Evolutionary conservation across 2,113 vertebrate genomes (phyloP).

Genomic region (Eretmochelys imbricata): DNA sequence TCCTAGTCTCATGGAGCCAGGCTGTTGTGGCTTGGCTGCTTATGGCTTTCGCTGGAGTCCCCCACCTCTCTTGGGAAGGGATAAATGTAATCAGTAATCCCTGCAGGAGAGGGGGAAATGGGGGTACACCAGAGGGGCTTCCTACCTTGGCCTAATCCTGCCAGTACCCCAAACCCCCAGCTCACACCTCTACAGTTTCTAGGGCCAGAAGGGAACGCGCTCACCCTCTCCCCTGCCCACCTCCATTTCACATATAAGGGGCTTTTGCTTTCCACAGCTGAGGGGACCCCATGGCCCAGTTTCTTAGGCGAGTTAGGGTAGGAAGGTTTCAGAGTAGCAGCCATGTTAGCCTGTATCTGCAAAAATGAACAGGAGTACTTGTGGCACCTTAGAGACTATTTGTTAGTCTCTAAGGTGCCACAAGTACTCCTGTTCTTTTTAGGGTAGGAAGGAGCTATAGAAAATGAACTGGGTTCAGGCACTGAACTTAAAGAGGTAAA

Average conservation of each 20-base stretch:
- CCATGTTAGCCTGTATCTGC: no score
- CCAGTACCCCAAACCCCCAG: accelerated
- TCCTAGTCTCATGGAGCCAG: not conserved
- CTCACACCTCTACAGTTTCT: not conserved
- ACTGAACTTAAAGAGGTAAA: not conserved
- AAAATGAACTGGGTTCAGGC: not conserved
- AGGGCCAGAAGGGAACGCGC: not conserved
- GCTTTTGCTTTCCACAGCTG: not conserved
- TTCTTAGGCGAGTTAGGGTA: not conserved
- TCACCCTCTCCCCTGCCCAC: no score
- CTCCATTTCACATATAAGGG: not conserved
- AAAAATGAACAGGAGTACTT: no score
- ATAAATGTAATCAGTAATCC: not conserved
- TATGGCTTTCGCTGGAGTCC: not conserved
- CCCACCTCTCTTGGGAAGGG: not conserved
- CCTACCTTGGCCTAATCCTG: not conserved
- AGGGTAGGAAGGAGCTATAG: not conserved
- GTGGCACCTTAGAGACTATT: no score
- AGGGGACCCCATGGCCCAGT: not conserved
- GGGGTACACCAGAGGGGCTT: not conserved
- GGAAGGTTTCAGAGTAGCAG: no score
- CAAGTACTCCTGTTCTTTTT: no score
- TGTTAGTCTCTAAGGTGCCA: no score
- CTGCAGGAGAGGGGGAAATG: not conserved
- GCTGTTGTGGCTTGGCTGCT: not conserved